These are phyloP conservation scores for Mythimna lalbum DNA, from an alignment of 2,888 invertebrate genomes.

Conservation along the genomic window DNA sequence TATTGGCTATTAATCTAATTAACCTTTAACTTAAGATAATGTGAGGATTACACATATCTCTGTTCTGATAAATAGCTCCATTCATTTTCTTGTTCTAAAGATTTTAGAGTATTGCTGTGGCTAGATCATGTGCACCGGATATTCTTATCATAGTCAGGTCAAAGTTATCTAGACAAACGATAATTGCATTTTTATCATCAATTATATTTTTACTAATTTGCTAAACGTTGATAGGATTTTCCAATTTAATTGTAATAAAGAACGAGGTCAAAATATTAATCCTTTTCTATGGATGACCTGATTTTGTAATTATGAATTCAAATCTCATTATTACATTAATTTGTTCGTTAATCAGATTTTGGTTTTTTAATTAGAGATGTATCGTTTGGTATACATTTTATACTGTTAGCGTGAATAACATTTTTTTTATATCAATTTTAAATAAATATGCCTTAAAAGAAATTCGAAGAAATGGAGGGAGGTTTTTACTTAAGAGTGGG, in stretches of 20 bases:
- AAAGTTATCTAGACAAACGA: conserved; percentile 19
- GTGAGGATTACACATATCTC: conserved; percentile 24
- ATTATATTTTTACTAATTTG: conserved; percentile 40
- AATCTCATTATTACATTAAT: conserved; percentile 9
- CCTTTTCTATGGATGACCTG: neutral
- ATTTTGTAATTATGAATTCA: conserved; percentile 2
- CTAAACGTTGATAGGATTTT: conserved; percentile 2
- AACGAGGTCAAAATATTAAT: conserved; percentile 14
- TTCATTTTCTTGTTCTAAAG: conserved; percentile 39
- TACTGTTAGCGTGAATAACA: too few relatives aligned
- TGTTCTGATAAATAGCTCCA: conserved; percentile 19
- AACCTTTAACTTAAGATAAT: conserved; percentile 44
- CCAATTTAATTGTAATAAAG: conserved; percentile 20
- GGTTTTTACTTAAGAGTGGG: too few relatives aligned
- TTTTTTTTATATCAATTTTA: too few relatives aligned
- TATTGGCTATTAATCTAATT: conserved; percentile 40
- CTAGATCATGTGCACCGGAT: conserved; percentile 29
- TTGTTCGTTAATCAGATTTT: neutral
- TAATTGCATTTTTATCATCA: conserved; percentile 28
- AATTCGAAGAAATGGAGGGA: too few relatives aligned
- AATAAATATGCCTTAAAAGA: too few relatives aligned
- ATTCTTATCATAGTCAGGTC: conserved; percentile 11
- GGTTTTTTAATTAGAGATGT: neutral
- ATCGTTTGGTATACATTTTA: neutral
- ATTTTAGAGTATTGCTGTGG: neutral